Evolutionary conservation across 2,113 vertebrate species (phyloP), one percentile per base, ranked within the genome.

Genomic region (Prietella phreatophila): DNA sequence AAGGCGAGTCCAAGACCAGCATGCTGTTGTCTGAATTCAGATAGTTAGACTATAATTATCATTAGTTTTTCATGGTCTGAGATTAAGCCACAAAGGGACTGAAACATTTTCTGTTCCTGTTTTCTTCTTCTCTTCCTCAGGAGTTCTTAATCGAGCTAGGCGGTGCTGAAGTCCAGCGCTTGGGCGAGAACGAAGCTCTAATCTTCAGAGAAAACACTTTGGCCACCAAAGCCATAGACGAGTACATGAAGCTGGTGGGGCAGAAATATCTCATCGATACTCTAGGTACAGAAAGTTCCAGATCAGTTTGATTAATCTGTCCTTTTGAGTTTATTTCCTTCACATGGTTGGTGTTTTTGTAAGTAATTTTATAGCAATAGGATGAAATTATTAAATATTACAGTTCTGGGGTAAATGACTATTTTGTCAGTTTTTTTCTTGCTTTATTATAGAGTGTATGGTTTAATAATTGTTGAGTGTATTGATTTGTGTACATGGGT

Each of bases 231-330:
- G 98, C 98, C 88, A 98, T 99, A 0, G 98, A 99, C 3, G 97
- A 99, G 89, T 99, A 98, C 86, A 99, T 99, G 98, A 99, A 99
- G 90, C 94, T 99, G 92, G 97, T 99, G 86, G 98, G 97, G 4
- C 97, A 96, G 91, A 97, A 96, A 90, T 99, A 98, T 91, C 97
- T 99, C 30, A 96, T 97, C 76, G 96, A 96, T 92, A 98, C 97
- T 0, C 90, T 99, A 47, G 97, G 98, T 99, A 93, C 25, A 93
- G 14, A 71, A 55, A 17, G n/a, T 58, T 73, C 19, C 22, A 58
- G 42, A 33, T 36, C n/a, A 53, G 8, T 36, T 55, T 11, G 47
- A 22, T 73, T 73, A 22, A 39, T 22, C 71, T 42, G 36, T 75
- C 19, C 3, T 5, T 65, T n/a, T n/a, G 14, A 33, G 36, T 75